These are phyloP conservation scores for Laspeyria flexula DNA, from an alignment of 2,888 invertebrate genomes.

Conservation along the genomic window DNA sequence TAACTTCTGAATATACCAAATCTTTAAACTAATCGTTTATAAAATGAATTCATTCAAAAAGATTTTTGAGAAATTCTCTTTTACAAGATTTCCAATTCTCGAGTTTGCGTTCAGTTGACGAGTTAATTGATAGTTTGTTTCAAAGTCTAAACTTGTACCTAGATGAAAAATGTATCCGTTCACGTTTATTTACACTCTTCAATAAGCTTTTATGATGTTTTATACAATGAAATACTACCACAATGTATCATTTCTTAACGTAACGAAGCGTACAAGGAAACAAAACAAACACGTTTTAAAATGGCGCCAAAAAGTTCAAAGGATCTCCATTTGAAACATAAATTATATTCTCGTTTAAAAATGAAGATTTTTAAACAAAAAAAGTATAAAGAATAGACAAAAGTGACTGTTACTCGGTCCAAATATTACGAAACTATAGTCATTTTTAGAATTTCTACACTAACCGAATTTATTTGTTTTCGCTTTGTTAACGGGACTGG, in stretches of 20 bases:
- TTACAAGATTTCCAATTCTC: too few relatives aligned
- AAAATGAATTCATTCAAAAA: too few relatives aligned
- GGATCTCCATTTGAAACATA: conserved; percentile 32
- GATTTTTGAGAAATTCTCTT: too few relatives aligned
- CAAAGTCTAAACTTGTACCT: conserved; percentile 10
- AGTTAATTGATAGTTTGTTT: conserved; percentile 32
- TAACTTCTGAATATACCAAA: too few relatives aligned
- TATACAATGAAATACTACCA: conserved; percentile 21
- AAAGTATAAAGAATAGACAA: conserved; percentile 4
- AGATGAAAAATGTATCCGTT: conserved; percentile 23
- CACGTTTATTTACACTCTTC: conserved; percentile 25
- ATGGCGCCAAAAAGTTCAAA: conserved; percentile 40
- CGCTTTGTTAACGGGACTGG: conserved; percentile 18
- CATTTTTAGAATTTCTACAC: conserved; percentile 14
- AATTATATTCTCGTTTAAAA: conserved; percentile 25
- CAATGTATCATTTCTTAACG: conserved; percentile 21
- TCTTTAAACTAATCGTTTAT: too few relatives aligned
- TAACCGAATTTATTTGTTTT: conserved; percentile 27
- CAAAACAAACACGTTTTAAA: conserved; percentile 27
- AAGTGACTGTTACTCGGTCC: neutral
- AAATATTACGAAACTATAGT: conserved; percentile 23
- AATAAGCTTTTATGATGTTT: conserved; percentile 26
- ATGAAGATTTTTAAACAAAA: conserved; percentile 14
- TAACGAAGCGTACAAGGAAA: conserved; percentile 17
- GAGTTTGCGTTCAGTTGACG: conserved; percentile 5